phyloP scores from a whole-genome alignment of 2,797 vertebrate species.

The Clarias pachynema region DNA sequence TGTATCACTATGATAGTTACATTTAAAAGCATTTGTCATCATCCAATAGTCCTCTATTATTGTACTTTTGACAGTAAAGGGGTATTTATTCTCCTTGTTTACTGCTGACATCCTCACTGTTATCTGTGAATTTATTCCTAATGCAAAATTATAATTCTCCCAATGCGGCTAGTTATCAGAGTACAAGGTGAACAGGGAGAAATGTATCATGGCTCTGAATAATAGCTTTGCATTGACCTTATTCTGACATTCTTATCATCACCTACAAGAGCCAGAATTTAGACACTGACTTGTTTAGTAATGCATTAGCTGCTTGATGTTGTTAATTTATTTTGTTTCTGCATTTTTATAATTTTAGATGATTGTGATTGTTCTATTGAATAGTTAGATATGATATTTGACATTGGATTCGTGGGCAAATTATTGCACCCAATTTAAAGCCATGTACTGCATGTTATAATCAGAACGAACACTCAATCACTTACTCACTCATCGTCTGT shows the following conservation, averaged over 20 bases:
- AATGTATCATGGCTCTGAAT: conserved; percentile 17
- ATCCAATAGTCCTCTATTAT: neutral
- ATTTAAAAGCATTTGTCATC: neutral
- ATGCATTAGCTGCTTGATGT: neutral
- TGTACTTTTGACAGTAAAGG: neutral
- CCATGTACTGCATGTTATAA: neutral
- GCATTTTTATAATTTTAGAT: neutral
- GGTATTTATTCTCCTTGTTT: conserved; percentile 24
- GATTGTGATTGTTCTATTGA: neutral
- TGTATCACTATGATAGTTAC: neutral
- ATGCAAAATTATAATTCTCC: conserved; percentile 12
- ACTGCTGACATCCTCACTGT: conserved; percentile 17
- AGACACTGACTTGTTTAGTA: neutral
- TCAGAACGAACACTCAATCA: neutral
- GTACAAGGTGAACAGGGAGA: conserved; percentile 22
- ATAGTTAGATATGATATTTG: neutral
- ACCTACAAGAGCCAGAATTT: neutral
- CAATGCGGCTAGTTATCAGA: conserved; percentile 14
- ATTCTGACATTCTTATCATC: conserved; percentile 24
- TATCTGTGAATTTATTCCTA: conserved; percentile 21
- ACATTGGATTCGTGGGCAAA: neutral
- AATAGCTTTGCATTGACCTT: conserved; percentile 18
- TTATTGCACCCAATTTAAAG: neutral
- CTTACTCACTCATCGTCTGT: too few relatives aligned
- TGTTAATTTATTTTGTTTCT: neutral